phyloP scores from a whole-genome alignment of 2,888 invertebrate genomes.

The Netelia melanura region DNA sequence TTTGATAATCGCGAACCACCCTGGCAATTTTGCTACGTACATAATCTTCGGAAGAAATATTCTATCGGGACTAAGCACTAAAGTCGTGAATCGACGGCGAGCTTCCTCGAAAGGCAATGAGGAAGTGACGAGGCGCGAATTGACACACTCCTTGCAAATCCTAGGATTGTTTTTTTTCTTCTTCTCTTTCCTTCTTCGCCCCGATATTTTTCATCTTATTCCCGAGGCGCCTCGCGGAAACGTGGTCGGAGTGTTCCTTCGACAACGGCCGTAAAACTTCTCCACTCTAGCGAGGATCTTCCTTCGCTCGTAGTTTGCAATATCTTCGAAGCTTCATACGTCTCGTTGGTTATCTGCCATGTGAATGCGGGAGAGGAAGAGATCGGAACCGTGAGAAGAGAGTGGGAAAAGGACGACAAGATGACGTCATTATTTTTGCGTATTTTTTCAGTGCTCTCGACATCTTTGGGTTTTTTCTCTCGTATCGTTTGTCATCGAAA shows the following conservation, averaged over 20 bases:
- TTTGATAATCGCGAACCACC: too few species aligned
- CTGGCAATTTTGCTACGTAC: neutral
- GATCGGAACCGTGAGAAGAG: constrained; percentile 16
- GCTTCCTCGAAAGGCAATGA: constrained; percentile 56
- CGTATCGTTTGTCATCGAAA: too few species aligned
- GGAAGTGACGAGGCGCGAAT: constrained; percentile 63
- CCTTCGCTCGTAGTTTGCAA: constrained; percentile 6
- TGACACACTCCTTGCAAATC: constrained; percentile 50
- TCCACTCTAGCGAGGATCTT: constrained; percentile 21
- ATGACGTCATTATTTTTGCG: neutral
- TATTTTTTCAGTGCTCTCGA: neutral
- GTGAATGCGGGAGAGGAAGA: constrained; percentile 26
- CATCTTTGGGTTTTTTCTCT: neutral
- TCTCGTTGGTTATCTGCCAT: constrained; percentile 22
- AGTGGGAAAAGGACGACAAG: neutral
- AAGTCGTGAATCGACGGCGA: constrained; percentile 36
- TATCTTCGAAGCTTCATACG: constrained; percentile 23
- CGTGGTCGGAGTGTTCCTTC: neutral
- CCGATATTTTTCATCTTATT: neutral
- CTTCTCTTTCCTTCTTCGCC: constrained; percentile 10
- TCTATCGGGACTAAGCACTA: neutral
- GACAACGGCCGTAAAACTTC: constrained; percentile 42
- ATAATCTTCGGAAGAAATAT: neutral
- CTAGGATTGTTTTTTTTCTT: constrained; percentile 33
- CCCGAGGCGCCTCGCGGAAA: constrained; percentile 28